Conservation (phyloP, 2,797 vertebrate genomes). For the Lithobates sylvaticus region DNA sequence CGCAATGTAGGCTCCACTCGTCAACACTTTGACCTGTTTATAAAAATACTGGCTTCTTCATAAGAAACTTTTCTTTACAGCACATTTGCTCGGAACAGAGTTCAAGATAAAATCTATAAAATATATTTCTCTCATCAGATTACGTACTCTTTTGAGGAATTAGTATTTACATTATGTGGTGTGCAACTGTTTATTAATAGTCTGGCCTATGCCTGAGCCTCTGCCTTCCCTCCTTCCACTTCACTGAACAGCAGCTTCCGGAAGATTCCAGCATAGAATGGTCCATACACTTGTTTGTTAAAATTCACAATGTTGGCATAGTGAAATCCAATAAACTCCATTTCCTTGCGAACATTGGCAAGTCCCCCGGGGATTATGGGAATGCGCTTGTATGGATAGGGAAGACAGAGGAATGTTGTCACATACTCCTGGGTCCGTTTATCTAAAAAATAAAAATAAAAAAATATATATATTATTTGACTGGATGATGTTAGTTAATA, state of each 20-base stretch:
- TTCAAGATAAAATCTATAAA: conserved; percentile 38
- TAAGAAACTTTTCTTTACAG: not conserved
- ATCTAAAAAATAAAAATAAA: conserved; percentile 75
- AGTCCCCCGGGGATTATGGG: conserved; percentile 85
- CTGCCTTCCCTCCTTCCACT: conserved; percentile 64
- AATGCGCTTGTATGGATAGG: conserved; percentile 75
- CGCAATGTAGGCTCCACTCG: not conserved
- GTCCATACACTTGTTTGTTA: conserved; percentile 91
- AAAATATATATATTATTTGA: not conserved
- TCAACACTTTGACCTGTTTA: not conserved
- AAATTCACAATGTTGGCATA: conserved; percentile 87
- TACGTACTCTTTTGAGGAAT: conserved; percentile 2
- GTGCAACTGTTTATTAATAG: conserved; percentile 1
- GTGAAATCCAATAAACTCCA: conserved; percentile 80
- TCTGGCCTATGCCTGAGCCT: conserved; percentile 53
- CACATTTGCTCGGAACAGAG: not conserved
- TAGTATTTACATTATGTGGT: conserved; percentile 33
- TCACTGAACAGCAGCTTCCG: conserved; percentile 85
- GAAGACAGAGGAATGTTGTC: conserved; percentile 79
- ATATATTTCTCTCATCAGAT: conserved; percentile 4
- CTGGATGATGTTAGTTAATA: not conserved
- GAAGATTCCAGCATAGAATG: conserved; percentile 90
- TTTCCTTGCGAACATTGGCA: conserved; percentile 82
- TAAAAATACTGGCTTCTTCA: conserved; percentile 14
- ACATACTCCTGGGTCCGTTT: conserved; percentile 88